Evolutionary conservation across 2,113 vertebrate genomes (phyloP).

Genomic region (Plecotus auritus): DNA sequence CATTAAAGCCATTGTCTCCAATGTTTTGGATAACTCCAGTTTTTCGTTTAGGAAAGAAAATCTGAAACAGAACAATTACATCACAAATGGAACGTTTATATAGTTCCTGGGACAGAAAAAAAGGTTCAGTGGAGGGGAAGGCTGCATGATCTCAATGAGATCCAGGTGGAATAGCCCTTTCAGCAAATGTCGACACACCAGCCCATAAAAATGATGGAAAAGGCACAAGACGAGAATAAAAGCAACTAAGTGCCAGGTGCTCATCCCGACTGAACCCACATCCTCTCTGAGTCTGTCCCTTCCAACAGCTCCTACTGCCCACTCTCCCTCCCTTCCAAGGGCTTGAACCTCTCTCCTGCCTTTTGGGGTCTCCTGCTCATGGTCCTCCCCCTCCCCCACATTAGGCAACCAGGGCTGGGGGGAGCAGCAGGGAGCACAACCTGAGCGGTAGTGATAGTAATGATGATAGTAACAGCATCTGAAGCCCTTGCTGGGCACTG

Average conservation of each 20-base stretch:
- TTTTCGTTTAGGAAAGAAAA: slow-evolving; percentile 60
- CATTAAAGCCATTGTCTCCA: neutral
- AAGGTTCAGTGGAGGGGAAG: neutral
- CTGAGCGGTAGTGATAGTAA: fast-evolving
- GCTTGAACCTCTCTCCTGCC: neutral
- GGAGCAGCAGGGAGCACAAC: neutral
- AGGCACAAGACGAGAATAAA: neutral
- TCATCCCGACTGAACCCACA: neutral
- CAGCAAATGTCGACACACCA: neutral
- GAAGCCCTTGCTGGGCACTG: neutral
- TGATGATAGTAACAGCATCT: neutral
- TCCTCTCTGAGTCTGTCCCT: neutral
- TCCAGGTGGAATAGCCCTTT: slow-evolving; percentile 25
- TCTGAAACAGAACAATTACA: slow-evolving; percentile 57
- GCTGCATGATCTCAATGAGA: neutral
- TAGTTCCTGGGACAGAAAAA: neutral
- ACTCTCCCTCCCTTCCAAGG: neutral
- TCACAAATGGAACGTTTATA: slow-evolving; percentile 52
- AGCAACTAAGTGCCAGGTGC: neutral
- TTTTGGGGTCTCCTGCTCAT: neutral
- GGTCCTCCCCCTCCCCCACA: neutral
- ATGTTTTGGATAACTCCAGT: slow-evolving; percentile 24
- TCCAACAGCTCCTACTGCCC: neutral
- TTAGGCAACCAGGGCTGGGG: neutral
- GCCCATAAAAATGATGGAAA: neutral